Evolutionary conservation across 2,113 vertebrate genomes (phyloP).

Genomic region (Callorhinus ursinus): DNA sequence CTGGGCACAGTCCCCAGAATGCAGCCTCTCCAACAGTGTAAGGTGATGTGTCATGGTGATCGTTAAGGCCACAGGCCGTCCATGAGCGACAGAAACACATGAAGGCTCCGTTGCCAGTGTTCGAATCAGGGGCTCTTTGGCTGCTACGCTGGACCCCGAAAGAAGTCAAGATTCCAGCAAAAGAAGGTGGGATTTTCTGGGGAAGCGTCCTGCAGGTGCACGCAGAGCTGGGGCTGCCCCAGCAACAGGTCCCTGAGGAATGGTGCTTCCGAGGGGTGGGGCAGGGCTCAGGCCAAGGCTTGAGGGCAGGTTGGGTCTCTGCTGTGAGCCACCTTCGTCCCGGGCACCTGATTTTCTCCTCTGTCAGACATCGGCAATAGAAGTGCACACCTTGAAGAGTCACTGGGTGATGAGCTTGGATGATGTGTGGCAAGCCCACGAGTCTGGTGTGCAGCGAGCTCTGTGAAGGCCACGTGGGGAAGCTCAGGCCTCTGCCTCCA

Average conservation of each 20-base stretch:
- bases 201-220: not conserved
- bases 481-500: not conserved
- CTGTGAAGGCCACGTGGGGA: accelerated
- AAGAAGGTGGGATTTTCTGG: not conserved
- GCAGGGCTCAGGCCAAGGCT: accelerated
- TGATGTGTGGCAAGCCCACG: accelerated
- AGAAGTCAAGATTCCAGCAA: not conserved
- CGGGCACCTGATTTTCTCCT: not conserved
- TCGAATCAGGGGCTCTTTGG: not conserved
- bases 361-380: not conserved
- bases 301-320: not conserved
- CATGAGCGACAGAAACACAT: not conserved
- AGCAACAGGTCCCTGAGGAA: not conserved
- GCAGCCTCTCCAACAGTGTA: not conserved
- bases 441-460: accelerated
- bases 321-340: not conserved
- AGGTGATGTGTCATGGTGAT: not conserved
- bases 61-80: accelerated
- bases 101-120: not conserved
- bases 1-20: not conserved
- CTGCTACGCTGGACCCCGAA: no score
- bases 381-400: not conserved
- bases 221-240: not conserved
- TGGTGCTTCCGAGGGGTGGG: not conserved
- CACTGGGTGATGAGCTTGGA: not conserved